Evolutionary conservation across 2,797 vertebrate species (phyloP).

Genomic region (Parambassis ranga): DNA sequence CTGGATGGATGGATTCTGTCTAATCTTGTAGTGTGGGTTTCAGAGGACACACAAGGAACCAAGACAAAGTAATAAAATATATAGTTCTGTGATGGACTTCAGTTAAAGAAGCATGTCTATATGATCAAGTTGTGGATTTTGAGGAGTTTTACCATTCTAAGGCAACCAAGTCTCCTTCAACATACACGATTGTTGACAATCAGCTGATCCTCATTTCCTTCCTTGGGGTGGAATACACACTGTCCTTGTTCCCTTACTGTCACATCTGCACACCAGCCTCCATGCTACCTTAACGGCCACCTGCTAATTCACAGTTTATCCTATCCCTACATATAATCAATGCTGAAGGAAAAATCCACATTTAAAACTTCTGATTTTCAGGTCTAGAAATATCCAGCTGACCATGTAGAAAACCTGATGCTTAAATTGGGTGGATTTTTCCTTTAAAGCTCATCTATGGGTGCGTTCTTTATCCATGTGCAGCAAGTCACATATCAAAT

Average conservation of each 20-base stretch:
- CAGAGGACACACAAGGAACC: background rate
- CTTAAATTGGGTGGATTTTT: conserved; percentile 38
- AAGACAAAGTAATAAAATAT: background rate
- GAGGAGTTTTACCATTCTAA: conserved; percentile 14
- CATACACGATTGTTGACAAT: conserved; percentile 13
- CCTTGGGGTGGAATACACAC: background rate
- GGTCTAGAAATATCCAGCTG: no score
- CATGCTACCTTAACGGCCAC: conserved; percentile 61
- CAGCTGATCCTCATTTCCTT: background rate
- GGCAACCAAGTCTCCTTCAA: conserved; percentile 32
- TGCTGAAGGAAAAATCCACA: conserved; percentile 46
- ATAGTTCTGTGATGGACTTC: conserved; percentile 13
- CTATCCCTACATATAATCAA: conserved; percentile 53
- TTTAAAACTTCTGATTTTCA: conserved; percentile 40
- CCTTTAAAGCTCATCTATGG: conserved; percentile 36
- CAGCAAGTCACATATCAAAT: conserved; percentile 62
- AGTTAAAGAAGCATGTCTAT: conserved; percentile 10
- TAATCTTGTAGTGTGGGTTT: background rate
- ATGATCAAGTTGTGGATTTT: background rate
- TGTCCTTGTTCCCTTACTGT: conserved; percentile 28
- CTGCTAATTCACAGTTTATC: conserved; percentile 77
- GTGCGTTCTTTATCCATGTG: conserved; percentile 47
- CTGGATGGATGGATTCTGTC: conserved; percentile 11
- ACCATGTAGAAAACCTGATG: no score
- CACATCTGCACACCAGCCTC: conserved; percentile 18